A percentile compares a stretch with the other conserved stretches of the same genome.
Evolutionary conservation across 2,888 invertebrate species (phyloP).

Genomic region (Drosophila pegasa): DNA sequence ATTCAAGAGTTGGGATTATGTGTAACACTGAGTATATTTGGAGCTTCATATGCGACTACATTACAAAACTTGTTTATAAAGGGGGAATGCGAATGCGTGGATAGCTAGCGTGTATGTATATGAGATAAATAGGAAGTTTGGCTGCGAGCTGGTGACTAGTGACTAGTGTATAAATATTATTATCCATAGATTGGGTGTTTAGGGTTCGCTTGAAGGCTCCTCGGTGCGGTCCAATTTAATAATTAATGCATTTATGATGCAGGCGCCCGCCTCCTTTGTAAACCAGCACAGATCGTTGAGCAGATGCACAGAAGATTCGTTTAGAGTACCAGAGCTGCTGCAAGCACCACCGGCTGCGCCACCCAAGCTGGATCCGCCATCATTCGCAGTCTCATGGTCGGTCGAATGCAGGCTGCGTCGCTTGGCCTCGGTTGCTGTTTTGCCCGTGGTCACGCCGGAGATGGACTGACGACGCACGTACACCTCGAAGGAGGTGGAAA

Average conservation of each 20-base stretch:
- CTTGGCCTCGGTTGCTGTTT: conserved; percentile 49
- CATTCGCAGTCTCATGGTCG: conserved; percentile 41
- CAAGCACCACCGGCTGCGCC: conserved; percentile 8
- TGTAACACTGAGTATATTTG: conserved; percentile 51
- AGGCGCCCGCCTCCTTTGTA: conserved; percentile 85
- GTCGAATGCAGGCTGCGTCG: conserved; percentile 49
- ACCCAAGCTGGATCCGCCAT: conserved; percentile 11
- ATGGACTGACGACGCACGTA: conserved; percentile 84
- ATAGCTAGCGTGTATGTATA: conserved; percentile 36
- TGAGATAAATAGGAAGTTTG: conserved; percentile 32
- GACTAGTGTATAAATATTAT: conserved; percentile 50
- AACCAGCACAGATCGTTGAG: conserved; percentile 84
- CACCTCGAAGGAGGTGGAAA: conserved; percentile 84
- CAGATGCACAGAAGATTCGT: conserved; percentile 71
- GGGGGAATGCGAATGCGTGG: conserved; percentile 50
- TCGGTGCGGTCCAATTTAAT: conserved; percentile 81
- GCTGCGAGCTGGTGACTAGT: conserved; percentile 60
- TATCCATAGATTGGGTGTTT: conserved; percentile 18
- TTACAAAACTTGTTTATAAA: conserved; percentile 57
- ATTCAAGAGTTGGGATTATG: not conserved
- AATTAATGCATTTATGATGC: conserved; percentile 84
- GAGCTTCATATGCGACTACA: conserved; percentile 41
- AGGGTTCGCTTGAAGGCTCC: conserved; percentile 45
- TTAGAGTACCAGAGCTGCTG: conserved; percentile 27
- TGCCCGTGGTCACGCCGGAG: conserved; percentile 73